These are phyloP conservation scores for Mus musculus DNA, from an alignment of 2,113 vertebrate genomes.

Conservation along the genomic window GRCm39 chr2:103491001-103491500, in stretches of 20 bases:
- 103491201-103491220: neutral
- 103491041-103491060: constrained; percentile 56
- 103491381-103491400: neutral
- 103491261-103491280: neutral
- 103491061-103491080: constrained; percentile 56
- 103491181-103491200: neutral
- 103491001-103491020: constrained; percentile 19
- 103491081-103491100: constrained; percentile 17
- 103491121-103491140: constrained; percentile 56
- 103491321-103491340: neutral
- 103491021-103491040: constrained; percentile 1
- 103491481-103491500: neutral
- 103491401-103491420: neutral
- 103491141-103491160: neutral
- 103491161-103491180: neutral
- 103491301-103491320: neutral
- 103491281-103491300: neutral
- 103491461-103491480: constrained; percentile 13
- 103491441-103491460: neutral
- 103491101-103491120: constrained; percentile 41
- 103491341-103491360: neutral
- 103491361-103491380: neutral
- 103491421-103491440: neutral
- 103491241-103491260: neutral
- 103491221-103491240: neutral